Evolutionary conservation across 2,888 invertebrate species (phyloP).

Genomic region (Eulithis prunata): DNA sequence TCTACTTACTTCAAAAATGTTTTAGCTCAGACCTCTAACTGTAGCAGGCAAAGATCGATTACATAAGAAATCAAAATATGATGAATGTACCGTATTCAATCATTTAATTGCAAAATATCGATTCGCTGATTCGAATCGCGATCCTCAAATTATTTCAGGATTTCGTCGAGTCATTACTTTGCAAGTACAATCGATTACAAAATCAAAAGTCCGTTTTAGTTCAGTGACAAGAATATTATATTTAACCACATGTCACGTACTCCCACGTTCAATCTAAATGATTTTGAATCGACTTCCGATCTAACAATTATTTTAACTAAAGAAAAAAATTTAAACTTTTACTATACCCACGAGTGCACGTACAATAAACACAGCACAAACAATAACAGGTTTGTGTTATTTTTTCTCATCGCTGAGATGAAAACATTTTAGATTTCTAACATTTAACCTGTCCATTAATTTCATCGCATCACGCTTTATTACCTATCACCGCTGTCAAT

Average conservation of each 20-base stretch:
- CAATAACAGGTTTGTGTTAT: slow-evolving; percentile 6
- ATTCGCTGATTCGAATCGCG: neutral
- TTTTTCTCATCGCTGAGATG: neutral
- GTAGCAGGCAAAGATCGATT: too few species aligned
- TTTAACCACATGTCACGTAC: too few species aligned
- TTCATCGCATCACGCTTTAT: slow-evolving; percentile 23
- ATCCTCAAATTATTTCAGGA: neutral
- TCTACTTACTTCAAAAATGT: too few species aligned
- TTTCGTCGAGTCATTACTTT: neutral
- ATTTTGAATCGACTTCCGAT: too few species aligned
- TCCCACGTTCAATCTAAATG: too few species aligned
- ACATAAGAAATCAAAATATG: too few species aligned
- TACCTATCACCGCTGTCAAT: slow-evolving; percentile 24
- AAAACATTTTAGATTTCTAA: slow-evolving; percentile 25
- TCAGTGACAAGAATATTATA: too few species aligned
- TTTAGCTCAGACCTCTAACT: too few species aligned
- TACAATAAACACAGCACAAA: neutral
- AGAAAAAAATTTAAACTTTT: neutral
- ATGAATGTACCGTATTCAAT: neutral
- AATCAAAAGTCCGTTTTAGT: neutral
- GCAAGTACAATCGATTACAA: slow-evolving; percentile 3
- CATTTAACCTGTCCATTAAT: slow-evolving; percentile 31
- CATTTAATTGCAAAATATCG: slow-evolving; percentile 3
- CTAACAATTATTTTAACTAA: neutral
- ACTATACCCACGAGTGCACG: neutral